Conservation (phyloP, 2,888 invertebrate genomes). For the Boloria selene region DNA sequence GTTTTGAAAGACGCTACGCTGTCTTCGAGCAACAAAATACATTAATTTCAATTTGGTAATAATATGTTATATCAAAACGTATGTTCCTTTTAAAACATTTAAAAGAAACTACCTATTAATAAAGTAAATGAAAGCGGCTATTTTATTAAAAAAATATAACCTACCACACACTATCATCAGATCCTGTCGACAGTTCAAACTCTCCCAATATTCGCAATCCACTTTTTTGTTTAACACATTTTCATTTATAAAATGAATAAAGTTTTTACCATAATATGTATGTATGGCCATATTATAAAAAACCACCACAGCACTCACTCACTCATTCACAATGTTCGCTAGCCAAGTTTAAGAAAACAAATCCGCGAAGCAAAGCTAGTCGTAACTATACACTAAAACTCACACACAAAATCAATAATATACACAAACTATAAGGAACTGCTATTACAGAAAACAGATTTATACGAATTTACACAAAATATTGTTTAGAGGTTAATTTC, state of each 20-base stretch:
- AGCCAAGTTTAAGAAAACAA: not conserved
- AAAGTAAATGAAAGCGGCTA: not conserved
- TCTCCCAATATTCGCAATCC: not conserved
- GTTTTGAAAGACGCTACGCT: too few relatives aligned
- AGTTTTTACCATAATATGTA: conserved; percentile 2
- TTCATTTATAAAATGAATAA: conserved; percentile 1
- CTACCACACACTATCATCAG: conserved; percentile 1
- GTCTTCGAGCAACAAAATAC: too few relatives aligned
- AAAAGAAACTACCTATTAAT: not conserved
- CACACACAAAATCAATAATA: too few relatives aligned
- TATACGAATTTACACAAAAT: not conserved
- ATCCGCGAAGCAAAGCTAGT: too few relatives aligned
- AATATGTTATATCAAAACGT: too few relatives aligned
- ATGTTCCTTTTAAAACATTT: too few relatives aligned
- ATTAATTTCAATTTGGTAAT: too few relatives aligned
- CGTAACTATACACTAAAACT: too few relatives aligned
- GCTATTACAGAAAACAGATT: conserved; percentile 2
- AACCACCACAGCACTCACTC: not conserved
- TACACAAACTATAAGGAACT: not conserved
- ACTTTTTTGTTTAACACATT: not conserved
- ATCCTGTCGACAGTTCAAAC: not conserved
- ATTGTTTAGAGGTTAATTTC: conserved; percentile 8
- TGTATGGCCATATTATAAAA: not conserved
- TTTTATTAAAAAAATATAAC: not conserved
- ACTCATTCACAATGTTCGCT: not conserved